These are phyloP conservation scores for Pseudoips prasinana DNA, from an alignment of 2,888 invertebrate genomes.

Conservation along the genomic window DNA sequence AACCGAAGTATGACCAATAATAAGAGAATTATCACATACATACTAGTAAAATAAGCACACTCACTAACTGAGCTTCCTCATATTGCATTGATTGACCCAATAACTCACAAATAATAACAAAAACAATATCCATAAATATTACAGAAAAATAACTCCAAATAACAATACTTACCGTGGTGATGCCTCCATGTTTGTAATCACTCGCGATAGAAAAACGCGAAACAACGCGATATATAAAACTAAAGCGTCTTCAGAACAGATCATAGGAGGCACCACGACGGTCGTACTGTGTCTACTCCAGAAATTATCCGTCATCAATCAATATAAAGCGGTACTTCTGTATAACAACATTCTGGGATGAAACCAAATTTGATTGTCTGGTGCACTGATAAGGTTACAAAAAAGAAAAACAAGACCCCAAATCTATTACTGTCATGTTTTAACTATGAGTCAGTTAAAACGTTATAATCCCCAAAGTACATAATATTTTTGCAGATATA, in stretches of 20 bases:
- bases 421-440: no score
- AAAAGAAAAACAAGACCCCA: no score
- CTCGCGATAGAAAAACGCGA: conserved; percentile 22
- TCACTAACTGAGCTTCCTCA: no score
- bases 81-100: no score
- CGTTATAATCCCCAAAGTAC: no score
- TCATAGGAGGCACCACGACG: conserved; percentile 80
- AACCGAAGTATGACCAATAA: no score
- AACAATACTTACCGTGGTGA: conserved; percentile 65
- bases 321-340: conserved; percentile 41
- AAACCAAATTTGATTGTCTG: conserved; percentile 3
- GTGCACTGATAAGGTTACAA: conserved; percentile 8
- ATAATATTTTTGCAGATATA: no score
- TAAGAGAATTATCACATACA: no score
- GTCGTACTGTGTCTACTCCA: conserved; percentile 53
- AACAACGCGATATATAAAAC: conserved; percentile 3
- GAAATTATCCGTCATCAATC: conserved; percentile 79
- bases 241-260: conserved; percentile 79
- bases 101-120: no score
- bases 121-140: conserved; percentile 8
- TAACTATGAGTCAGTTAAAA: no score
- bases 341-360: conserved; percentile 43
- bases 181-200: conserved; percentile 64
- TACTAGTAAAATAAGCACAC: no score
- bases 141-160: conserved; percentile 26